Conservation (phyloP, 23 tunicate genomes). For the Trididemnum clinides region DNA sequence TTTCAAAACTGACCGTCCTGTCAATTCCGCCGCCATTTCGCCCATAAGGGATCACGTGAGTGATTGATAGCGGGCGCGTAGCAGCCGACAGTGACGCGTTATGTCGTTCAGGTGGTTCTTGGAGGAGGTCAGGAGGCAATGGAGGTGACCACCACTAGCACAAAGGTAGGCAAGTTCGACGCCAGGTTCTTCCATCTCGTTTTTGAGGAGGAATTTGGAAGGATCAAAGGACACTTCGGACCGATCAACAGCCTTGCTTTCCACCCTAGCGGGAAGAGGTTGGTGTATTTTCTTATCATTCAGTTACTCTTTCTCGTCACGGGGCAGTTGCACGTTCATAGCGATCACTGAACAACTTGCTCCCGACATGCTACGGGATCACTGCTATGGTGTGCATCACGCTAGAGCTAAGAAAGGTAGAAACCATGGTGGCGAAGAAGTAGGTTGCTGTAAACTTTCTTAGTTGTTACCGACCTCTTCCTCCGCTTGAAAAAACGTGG, state of each 20-base stretch:
- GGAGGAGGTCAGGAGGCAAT: slow-evolving; percentile 99
- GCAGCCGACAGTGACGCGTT: too few relatives aligned
- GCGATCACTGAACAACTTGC: too few relatives aligned
- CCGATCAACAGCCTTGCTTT: slow-evolving; percentile 96
- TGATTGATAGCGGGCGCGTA: too few relatives aligned
- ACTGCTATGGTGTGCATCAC: too few relatives aligned
- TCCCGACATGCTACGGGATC: too few relatives aligned
- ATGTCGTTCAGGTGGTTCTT: slow-evolving; percentile 95
- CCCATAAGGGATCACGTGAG: slow-evolving; percentile 81
- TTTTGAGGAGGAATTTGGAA: slow-evolving; percentile 90
- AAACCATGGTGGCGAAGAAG: too few relatives aligned
- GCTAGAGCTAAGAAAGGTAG: too few relatives aligned
- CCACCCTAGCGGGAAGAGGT: slow-evolving; percentile 94
- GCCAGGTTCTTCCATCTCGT: slow-evolving; percentile 97
- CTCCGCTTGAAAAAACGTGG: too few relatives aligned
- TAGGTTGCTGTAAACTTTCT: too few relatives aligned
- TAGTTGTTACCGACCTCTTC: too few relatives aligned
- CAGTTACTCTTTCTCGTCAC: neutral
- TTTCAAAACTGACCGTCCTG: slow-evolving; percentile 92
- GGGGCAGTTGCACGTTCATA: neutral
- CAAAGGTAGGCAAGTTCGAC: slow-evolving; percentile 94
- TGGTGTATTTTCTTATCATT: neutral
- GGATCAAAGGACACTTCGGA: slow-evolving; percentile 97
- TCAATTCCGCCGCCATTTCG: slow-evolving; percentile 92
- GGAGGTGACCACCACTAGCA: slow-evolving; percentile 94